Evolutionary conservation across 2,888 invertebrate genomes (phyloP).

Genomic region (Acanthosepion lycidas): DNA sequence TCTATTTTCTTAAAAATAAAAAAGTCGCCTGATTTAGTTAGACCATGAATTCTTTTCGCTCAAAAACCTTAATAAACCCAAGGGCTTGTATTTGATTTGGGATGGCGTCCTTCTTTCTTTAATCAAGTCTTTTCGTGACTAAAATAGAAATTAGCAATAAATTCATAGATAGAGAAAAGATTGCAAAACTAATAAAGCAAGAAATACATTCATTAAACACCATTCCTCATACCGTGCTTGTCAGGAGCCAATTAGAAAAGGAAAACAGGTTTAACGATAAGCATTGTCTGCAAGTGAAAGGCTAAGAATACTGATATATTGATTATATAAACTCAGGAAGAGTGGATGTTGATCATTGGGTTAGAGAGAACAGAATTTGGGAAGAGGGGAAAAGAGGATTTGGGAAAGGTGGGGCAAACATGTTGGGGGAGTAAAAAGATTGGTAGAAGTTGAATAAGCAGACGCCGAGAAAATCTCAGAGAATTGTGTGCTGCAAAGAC

Average conservation of each 20-base stretch:
- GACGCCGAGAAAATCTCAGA: too few relatives aligned
- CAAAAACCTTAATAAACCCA: background rate
- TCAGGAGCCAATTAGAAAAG: background rate
- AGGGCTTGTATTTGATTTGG: background rate
- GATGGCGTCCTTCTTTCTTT: background rate
- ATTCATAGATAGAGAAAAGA: background rate
- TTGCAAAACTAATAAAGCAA: background rate
- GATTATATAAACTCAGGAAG: too few relatives aligned
- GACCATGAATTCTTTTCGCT: background rate
- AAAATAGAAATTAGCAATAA: slow-evolving; percentile 33
- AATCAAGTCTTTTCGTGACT: background rate
- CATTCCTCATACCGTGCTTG: background rate
- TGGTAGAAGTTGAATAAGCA: too few relatives aligned
- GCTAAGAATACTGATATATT: background rate
- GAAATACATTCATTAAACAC: background rate
- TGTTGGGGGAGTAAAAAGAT: too few relatives aligned
- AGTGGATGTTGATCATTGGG: too few relatives aligned
- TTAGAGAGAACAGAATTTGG: too few relatives aligned
- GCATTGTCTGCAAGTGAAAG: background rate
- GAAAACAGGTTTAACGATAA: background rate
- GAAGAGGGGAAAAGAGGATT: too few relatives aligned
- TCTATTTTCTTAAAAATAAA: background rate
- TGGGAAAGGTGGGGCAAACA: too few relatives aligned
- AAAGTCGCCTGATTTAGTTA: background rate
- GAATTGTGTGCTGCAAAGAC: too few relatives aligned